These are phyloP conservation scores for Lepidotrigona ventralis DNA, from an alignment of 1,140 invertebrate species.

Conservation along the genomic window DNA sequence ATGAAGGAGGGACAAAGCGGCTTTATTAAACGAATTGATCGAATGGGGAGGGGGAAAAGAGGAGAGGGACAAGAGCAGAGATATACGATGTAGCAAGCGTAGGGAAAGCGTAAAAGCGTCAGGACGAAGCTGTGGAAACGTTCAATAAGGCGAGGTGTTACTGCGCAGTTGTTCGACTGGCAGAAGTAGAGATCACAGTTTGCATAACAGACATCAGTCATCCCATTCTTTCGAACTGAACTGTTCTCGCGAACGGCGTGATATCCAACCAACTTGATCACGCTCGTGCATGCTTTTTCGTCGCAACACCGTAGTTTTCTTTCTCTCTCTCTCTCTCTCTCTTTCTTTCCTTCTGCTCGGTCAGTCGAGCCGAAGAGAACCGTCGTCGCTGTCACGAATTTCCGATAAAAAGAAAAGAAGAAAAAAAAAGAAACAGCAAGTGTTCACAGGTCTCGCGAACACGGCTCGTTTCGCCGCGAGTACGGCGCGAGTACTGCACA, in stretches of 20 bases:
- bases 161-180: neutral
- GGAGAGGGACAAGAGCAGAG: neutral
- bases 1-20: neutral
- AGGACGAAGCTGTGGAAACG: neutral
- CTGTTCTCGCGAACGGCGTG: neutral
- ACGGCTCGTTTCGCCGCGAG: neutral
- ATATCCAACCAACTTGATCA: neutral
- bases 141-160: conserved; percentile 10
- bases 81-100: no score
- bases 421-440: no score
- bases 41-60: no score
- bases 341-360: no score
- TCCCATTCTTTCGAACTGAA: neutral
- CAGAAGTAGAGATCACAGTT: conserved; percentile 28
- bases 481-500: neutral
- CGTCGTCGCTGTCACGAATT: neutral
- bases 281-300: neutral
- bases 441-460: neutral
- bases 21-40: neutral
- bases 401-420: neutral
- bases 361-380: neutral
- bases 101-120: neutral
- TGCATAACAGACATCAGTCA: conserved; percentile 21
- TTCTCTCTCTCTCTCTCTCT: no score
- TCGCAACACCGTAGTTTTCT: neutral